These are phyloP conservation scores for Ceratoteleas bidentatus DNA, from an alignment of 1,140 invertebrate genomes.

Conservation along the genomic window DNA sequence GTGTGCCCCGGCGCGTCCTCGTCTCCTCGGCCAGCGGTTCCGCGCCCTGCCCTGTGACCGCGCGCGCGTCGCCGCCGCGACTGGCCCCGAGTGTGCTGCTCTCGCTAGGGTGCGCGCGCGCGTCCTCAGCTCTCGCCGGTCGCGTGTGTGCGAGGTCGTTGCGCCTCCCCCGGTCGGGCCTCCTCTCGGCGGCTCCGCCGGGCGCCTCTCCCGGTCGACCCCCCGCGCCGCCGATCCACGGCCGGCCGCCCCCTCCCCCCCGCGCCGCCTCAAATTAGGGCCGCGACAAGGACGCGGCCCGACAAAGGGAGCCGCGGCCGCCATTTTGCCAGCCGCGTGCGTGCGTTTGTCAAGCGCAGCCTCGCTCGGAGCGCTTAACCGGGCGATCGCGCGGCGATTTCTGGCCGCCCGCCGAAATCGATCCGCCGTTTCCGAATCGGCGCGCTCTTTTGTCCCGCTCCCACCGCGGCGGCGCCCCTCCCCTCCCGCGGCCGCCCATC, in stretches of 20 bases:
- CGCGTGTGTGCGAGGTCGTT: constrained; percentile 5
- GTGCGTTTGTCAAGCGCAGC: too few species aligned
- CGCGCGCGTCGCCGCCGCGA: constrained; percentile 7
- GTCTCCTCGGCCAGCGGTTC: constrained; percentile 6
- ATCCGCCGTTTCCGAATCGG: constrained; percentile 39
- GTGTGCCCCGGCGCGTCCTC: constrained; percentile 12
- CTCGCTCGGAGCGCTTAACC: too few species aligned
- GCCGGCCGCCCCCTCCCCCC: too few species aligned
- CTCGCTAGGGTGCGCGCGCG: constrained; percentile 19
- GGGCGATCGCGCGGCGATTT: constrained; percentile 29
- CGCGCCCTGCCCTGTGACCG: not conserved
- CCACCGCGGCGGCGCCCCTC: not conserved
- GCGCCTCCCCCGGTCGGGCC: too few species aligned
- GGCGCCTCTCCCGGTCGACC: too few species aligned
- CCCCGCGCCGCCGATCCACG: too few species aligned
- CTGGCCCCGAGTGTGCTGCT: constrained; percentile 6
- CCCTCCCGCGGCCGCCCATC: not conserved
- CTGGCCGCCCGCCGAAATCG: constrained; percentile 30
- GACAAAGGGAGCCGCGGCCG: too few species aligned
- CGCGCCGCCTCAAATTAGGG: too few species aligned
- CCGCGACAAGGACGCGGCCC: too few species aligned
- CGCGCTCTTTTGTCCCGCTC: constrained; percentile 42
- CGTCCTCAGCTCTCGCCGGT: constrained; percentile 10
- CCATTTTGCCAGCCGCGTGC: too few species aligned
- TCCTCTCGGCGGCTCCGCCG: too few species aligned